Evolutionary conservation across 2,888 invertebrate species (phyloP), one percentile per base, ranked within the genome.

Genomic region (Allygus modestus): DNA sequence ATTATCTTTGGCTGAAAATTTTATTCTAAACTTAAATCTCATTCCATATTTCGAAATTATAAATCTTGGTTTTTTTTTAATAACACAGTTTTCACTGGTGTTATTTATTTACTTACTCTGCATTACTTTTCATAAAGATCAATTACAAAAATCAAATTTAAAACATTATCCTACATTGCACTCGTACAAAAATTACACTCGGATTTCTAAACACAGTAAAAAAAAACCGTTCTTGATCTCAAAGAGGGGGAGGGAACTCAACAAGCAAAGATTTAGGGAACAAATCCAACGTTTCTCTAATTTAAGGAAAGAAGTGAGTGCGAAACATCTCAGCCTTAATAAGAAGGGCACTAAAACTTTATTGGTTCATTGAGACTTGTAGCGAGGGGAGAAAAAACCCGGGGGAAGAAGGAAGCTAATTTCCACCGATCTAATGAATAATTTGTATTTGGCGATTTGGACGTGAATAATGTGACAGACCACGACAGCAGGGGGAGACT

Each of bases 371-470:
- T 83, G 83, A 75, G 83, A 83, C 73, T 83, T 83, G 83, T 75
- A 83, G 75, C 83, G 73, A 75, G 83, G 83, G 37, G 54, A 83
- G 61, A 83, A 83, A 83, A 83, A 83, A 83, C 20, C 41, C 58
- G 75, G 77, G 65, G 83, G 85, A 33, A 51, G 82, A 31, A 82
- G 82, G 82, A 65, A 83, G 85, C 85, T 85, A 85, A 85, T 85
- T 85, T 85, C 85, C 33, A 46, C 69, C 83, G 69, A 85, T 85
- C 73, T 85, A 85, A 85, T 85, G 85, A 85, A 85, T 85, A 85
- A 85, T 85, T 85, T 83, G 85, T 82, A 43, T 77, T 82, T 81
- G 85, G 85, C 65, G 82, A 81, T 77, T 85, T 65, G 31, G 73
- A 46, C 37, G 41, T 73, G 75, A 83, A 41, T 58, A 75, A 83